Conservation (phyloP, 2,888 invertebrate genomes). For the Rhaphigaster nebulosa region DNA sequence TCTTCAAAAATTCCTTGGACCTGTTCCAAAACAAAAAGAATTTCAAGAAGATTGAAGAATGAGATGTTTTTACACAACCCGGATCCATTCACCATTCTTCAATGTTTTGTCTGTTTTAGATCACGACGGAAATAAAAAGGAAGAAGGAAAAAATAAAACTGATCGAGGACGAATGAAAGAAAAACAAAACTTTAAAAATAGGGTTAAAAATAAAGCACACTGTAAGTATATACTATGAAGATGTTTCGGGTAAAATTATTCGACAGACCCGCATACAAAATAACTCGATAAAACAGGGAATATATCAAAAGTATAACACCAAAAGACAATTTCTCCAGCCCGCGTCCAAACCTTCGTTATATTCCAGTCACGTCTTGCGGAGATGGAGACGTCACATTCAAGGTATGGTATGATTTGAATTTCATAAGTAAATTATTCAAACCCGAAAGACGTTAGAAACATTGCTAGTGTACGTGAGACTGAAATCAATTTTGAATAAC, state of each 20-base stretch:
- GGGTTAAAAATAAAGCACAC: neutral
- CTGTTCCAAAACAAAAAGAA: constrained; percentile 14
- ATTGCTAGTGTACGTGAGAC: neutral
- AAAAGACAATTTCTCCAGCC: neutral
- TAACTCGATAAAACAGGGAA: neutral
- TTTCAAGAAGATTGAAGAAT: constrained; percentile 37
- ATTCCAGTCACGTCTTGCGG: constrained; percentile 13
- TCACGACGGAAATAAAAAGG: neutral
- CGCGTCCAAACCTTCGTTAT: neutral
- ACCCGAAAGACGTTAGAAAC: neutral
- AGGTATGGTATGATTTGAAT: neutral
- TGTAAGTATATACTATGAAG: neutral
- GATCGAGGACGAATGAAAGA: neutral
- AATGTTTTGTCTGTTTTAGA: constrained; percentile 15
- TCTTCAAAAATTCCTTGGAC: constrained; percentile 16
- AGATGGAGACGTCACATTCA: constrained; percentile 6
- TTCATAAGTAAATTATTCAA: neutral
- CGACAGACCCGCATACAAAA: neutral
- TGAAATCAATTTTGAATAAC: neutral
- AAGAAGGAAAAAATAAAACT: neutral
- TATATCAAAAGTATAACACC: constrained; percentile 14
- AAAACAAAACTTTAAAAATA: neutral
- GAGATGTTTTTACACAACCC: constrained; percentile 34
- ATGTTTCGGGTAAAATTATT: neutral
- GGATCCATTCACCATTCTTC: constrained; percentile 10